Evolutionary conservation across 2,113 vertebrate genomes (phyloP).

Genomic region (Kryptolebias marmoratus): DNA sequence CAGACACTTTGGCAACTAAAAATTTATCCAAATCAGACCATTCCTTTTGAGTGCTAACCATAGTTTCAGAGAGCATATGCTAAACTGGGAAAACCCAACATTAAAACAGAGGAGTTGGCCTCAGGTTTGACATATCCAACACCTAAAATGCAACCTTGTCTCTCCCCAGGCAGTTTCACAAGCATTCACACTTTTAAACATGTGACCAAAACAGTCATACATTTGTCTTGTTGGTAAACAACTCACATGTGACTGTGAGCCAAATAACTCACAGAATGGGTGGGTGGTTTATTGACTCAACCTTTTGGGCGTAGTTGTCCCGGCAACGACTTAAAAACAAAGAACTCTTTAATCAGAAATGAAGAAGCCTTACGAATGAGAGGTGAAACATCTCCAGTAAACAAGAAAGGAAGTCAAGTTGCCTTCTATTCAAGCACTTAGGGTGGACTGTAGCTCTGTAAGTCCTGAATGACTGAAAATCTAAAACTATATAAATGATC

Average conservation of each 20-base stretch:
- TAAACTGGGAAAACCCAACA: too few relatives aligned
- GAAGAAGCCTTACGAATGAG: neutral
- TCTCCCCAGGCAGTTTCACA: neutral
- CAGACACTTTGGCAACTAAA: too few relatives aligned
- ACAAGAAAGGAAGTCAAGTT: neutral
- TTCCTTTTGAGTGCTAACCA: too few relatives aligned
- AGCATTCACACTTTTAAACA: neutral
- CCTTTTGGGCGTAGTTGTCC: too few relatives aligned
- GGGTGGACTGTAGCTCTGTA: too few relatives aligned
- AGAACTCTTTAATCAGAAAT: neutral
- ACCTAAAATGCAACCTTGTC: neutral
- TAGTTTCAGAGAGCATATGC: too few relatives aligned
- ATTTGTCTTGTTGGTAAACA: neutral
- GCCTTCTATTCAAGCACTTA: too few relatives aligned
- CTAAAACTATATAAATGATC: too few relatives aligned
- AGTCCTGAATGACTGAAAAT: too few relatives aligned
- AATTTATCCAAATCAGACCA: too few relatives aligned
- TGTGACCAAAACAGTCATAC: neutral
- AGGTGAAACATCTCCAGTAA: neutral
- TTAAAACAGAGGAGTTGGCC: neutral
- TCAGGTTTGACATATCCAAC: neutral
- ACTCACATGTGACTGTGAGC: too few relatives aligned
- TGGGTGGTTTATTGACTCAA: too few relatives aligned
- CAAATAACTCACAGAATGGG: neutral
- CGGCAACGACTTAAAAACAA: neutral